A percentile compares a stretch with the other conserved stretches of the same genome.
Evolutionary conservation across 1,140 invertebrate genomes (phyloP).

Genomic region (Drosophila fuyamai): DNA sequence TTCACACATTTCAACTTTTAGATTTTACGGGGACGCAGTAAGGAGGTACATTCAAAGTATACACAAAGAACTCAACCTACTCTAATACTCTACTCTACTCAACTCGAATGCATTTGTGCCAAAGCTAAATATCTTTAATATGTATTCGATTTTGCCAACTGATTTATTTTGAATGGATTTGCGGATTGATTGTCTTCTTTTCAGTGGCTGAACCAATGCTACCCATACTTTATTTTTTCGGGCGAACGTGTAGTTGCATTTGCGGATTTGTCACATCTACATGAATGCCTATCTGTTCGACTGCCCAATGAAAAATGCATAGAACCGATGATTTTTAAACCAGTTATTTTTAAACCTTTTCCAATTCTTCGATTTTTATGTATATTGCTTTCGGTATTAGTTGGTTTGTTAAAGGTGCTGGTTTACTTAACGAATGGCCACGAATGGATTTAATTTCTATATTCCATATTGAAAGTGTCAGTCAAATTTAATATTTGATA

Average conservation of each 20-base stretch:
- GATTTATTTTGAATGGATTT: conserved; percentile 45
- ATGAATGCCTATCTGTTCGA: conserved; percentile 17
- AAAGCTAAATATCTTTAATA: conserved; percentile 59
- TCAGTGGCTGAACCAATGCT: conserved; percentile 72
- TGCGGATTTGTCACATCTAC: conserved; percentile 7
- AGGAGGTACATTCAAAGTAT: conserved; percentile 84
- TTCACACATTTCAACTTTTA: conserved; percentile 80
- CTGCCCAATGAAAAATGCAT: neutral
- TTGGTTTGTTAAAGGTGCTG: neutral
- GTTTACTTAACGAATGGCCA: neutral
- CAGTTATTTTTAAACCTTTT: neutral
- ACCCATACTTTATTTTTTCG: conserved; percentile 27
- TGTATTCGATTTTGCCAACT: conserved; percentile 18
- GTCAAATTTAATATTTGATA: neutral
- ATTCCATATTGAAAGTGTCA: neutral
- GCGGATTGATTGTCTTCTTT: conserved; percentile 52
- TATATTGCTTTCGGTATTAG: conserved; percentile 7
- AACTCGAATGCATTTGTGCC: conserved; percentile 75
- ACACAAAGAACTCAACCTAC: conserved; percentile 80
- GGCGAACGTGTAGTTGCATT: conserved; percentile 19
- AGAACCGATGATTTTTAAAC: conserved; percentile 4
- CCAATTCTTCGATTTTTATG: neutral
- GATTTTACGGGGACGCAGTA: conserved; percentile 85
- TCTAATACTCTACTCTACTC: conserved; percentile 62
- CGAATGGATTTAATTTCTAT: conserved; percentile 8